Evolutionary conservation across 2,797 vertebrate species (phyloP).

Genomic region (Euthynnus affinis): DNA sequence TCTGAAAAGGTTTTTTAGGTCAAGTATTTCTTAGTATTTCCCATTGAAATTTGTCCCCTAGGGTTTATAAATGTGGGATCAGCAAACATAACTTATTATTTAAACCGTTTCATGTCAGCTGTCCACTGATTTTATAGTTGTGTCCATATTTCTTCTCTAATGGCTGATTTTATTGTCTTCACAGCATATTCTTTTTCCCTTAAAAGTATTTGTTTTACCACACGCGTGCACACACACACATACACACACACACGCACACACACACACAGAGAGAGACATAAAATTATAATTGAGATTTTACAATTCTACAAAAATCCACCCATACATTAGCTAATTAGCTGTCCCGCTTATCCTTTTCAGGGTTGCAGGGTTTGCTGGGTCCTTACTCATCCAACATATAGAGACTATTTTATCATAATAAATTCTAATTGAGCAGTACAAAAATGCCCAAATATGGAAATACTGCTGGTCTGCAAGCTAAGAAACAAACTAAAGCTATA

Average conservation of each 20-base stretch:
- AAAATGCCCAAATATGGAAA: not conserved
- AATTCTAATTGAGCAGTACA: not conserved
- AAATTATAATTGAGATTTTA: too few relatives aligned
- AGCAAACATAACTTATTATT: not conserved
- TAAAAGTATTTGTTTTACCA: not conserved
- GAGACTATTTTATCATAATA: not conserved
- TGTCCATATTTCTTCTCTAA: not conserved
- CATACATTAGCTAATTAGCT: too few relatives aligned
- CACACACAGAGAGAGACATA: too few relatives aligned
- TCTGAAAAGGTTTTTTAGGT: too few relatives aligned
- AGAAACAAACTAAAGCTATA: not conserved
- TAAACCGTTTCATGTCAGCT: not conserved
- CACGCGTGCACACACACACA: too few relatives aligned
- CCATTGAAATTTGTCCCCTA: not conserved
- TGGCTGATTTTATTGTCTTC: not conserved
- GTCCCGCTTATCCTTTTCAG: too few relatives aligned
- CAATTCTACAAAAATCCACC: too few relatives aligned
- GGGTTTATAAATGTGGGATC: not conserved
- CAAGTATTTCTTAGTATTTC: not conserved
- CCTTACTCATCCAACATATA: too few relatives aligned
- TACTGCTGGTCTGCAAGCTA: not conserved
- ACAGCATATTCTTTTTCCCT: not conserved
- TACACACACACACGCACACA: too few relatives aligned
- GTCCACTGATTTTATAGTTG: not conserved
- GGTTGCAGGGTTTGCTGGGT: too few relatives aligned